phyloP scores from a whole-genome alignment of 2,888 invertebrate genomes.

The Ectemnius cavifrons region DNA sequence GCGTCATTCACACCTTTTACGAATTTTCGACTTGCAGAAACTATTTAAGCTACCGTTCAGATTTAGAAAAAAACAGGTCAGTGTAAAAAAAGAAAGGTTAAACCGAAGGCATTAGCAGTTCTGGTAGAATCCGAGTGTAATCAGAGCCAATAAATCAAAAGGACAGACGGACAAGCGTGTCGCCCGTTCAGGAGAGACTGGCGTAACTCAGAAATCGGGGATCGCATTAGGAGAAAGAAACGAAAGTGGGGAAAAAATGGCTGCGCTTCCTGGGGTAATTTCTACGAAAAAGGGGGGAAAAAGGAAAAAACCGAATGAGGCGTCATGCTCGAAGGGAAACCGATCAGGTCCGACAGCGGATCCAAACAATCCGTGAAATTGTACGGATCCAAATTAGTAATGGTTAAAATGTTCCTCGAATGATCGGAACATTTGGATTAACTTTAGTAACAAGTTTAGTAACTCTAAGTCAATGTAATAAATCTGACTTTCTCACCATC shows the following conservation, averaged over 20 bases:
- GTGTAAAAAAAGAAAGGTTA: neutral
- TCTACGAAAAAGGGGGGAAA: neutral
- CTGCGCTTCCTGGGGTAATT: neutral
- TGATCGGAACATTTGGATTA: neutral
- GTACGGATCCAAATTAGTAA: neutral
- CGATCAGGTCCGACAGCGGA: slow-evolving; percentile 21
- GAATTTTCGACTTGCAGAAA: neutral
- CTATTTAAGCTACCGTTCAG: neutral
- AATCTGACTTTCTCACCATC: too few species aligned
- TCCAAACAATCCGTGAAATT: slow-evolving; percentile 23
- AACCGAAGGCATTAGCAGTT: slow-evolving; percentile 49
- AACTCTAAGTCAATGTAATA: too few species aligned
- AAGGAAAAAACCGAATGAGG: slow-evolving; percentile 2
- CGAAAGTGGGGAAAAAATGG: slow-evolving; percentile 36
- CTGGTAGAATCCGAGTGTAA: slow-evolving; percentile 69
- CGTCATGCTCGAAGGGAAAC: slow-evolving; percentile 21
- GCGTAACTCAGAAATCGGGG: slow-evolving; percentile 48
- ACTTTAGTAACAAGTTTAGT: too few species aligned
- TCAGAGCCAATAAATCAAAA: slow-evolving; percentile 73
- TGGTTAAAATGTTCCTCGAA: neutral
- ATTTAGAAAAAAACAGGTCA: neutral
- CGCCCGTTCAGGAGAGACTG: slow-evolving; percentile 57
- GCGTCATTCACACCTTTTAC: too few species aligned
- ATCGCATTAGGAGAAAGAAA: slow-evolving; percentile 38
- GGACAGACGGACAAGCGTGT: slow-evolving; percentile 58